Conservation (phyloP, 2,888 invertebrate genomes). For the Vanessa cardui region DNA sequence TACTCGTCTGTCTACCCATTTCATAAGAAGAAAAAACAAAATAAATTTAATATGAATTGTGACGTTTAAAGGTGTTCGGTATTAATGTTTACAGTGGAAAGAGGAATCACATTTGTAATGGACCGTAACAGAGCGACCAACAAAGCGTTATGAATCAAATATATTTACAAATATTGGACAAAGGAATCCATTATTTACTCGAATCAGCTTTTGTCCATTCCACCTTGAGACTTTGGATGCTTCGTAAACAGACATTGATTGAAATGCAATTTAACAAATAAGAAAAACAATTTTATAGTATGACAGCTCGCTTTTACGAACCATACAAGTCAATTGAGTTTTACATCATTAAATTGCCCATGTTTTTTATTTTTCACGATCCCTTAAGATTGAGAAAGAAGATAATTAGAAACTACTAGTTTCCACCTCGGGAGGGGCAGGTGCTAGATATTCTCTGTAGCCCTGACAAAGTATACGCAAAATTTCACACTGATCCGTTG, state of each 20-base stretch:
- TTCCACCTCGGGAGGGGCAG: no score
- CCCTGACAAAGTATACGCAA: no score
- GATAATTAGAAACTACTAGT: no score
- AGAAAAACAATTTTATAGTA: not conserved
- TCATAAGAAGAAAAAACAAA: no score
- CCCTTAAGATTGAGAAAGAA: not conserved
- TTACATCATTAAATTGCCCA: no score
- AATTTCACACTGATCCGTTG: no score
- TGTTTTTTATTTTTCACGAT: no score
- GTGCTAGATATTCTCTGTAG: no score
- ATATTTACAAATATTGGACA: conserved; percentile 28
- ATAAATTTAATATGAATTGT: no score
- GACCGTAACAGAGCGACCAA: conserved; percentile 12
- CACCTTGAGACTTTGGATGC: conserved; percentile 15
- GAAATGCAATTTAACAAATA: not conserved
- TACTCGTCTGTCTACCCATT: no score
- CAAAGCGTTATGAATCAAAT: conserved; percentile 20
- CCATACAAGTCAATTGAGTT: not conserved
- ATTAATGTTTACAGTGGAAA: not conserved
- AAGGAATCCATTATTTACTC: conserved; percentile 24
- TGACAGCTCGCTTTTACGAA: not conserved
- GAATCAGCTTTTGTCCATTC: conserved; percentile 11
- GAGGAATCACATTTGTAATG: not conserved
- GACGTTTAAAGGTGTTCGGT: not conserved
- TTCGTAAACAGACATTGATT: conserved; percentile 17